These are phyloP conservation scores for Muscidifurax raptorellus DNA, from an alignment of 1,140 invertebrate genomes.

Conservation along the genomic window DNA sequence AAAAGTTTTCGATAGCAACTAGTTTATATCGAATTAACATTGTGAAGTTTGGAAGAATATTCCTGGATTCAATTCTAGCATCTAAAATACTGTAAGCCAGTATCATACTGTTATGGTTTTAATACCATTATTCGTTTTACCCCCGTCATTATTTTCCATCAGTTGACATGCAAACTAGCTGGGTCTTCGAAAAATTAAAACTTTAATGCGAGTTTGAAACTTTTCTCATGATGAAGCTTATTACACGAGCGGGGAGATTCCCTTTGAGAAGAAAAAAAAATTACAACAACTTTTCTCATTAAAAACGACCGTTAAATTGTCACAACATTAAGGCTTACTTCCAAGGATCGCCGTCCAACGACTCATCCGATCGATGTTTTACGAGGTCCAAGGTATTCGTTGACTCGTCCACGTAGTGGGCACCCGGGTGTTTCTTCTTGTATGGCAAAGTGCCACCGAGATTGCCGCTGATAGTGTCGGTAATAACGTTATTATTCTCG, in stretches of 20 bases:
- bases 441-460: constrained; percentile 76
- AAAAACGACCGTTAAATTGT: neutral
- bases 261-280: constrained; percentile 3
- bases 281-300: constrained; percentile 20
- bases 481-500: constrained; percentile 76
- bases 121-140: neutral
- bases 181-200: constrained; percentile 11
- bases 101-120: neutral
- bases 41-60: too few species aligned
- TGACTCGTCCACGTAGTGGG: constrained; percentile 74
- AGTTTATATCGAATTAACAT: too few species aligned
- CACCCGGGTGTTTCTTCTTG: constrained; percentile 76
- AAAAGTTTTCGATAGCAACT: neutral
- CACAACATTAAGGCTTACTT: constrained; percentile 59
- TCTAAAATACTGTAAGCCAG: too few species aligned
- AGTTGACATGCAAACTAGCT: neutral
- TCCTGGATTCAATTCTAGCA: too few species aligned
- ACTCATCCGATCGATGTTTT: constrained; percentile 70
- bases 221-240: neutral
- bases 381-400: constrained; percentile 68
- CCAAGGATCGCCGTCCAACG: constrained; percentile 73
- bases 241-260: neutral
- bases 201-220: constrained; percentile 3
- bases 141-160: neutral
- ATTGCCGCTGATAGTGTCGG: constrained; percentile 80